Base-by-base conservation (phyloP, 2,888 invertebrate species). In the Lithophane ornitopus region DNA sequence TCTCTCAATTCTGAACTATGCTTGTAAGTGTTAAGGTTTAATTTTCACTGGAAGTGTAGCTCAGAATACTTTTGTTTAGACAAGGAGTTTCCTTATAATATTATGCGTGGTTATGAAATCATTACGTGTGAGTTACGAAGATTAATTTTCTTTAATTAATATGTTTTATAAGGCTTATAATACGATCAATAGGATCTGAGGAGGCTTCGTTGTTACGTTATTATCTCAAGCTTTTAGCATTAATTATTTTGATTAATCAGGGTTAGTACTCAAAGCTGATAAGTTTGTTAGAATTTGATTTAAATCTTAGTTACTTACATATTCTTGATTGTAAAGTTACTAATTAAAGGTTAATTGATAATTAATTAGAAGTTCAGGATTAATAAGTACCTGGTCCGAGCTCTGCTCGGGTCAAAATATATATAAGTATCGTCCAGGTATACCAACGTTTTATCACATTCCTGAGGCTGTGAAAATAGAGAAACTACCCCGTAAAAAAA, bases 131-230 rank as follows among this genome's bases (percentile, higher is more conserved):
- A 66, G 76, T 69, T 80, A 76, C 56, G 54, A 74, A 80, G 75
- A 78, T 82, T 79, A 82, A 87, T 82, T 82, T 87, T 87, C 58
- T 80, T 74, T 49, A 80, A 83, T 78, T 78, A 85, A 62, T 80
- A 69, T 58, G 70, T 82, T 82, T 76, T 67, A 52, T 65, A 44
- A 68, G 66, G 74, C 41, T 80, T 77, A 46, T 58, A 56, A 46
- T 56, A 39, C 22, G 28, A 76, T 70, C 52, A 76, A 63, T 63
- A n/a, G 34, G 34, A 28, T 61, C 12, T 56, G 1, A 69, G 52
- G 16, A 69, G 16, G 12, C 34, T 83, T 58, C 12, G 26, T 72
- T 69, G 49, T 73, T 19, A 34, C 19, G 52, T 44, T 8, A 22
- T 65, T 70, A 46, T 41, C 14, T 46, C 34, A 59, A 62, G 67